These are phyloP conservation scores for Diplosoma virens DNA, from an alignment of 23 tunicate species.

Conservation along the genomic window DNA sequence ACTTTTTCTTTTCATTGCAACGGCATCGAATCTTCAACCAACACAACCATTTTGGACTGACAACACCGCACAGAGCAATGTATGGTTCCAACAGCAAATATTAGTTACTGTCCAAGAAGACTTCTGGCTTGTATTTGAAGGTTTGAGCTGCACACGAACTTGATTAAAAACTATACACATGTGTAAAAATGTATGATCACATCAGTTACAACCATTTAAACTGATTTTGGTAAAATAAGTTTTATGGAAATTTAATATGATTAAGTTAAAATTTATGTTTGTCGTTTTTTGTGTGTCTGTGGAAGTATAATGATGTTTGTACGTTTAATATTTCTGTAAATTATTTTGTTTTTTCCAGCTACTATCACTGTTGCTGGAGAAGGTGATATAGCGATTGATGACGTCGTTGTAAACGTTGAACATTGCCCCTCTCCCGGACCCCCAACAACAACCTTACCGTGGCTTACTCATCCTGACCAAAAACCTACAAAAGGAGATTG, in stretches of 20 bases:
- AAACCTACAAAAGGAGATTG: slow-evolving; percentile 87
- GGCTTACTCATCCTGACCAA: slow-evolving; percentile 92
- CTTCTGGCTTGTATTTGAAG: slow-evolving; percentile 90
- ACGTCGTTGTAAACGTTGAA: slow-evolving; percentile 50
- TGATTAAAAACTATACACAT: too few relatives aligned
- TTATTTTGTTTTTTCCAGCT: slow-evolving; percentile 20
- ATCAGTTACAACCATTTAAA: background rate
- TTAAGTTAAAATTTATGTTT: too few relatives aligned
- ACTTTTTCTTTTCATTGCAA: slow-evolving; percentile 49
- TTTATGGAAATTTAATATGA: too few relatives aligned
- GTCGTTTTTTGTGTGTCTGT: too few relatives aligned
- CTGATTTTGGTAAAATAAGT: background rate
- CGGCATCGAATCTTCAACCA: slow-evolving; percentile 27
- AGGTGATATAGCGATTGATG: slow-evolving; percentile 80
- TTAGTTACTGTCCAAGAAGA: slow-evolving; percentile 10
- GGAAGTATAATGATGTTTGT: too few relatives aligned
- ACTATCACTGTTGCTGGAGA: slow-evolving; percentile 7
- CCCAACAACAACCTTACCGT: slow-evolving; percentile 68
- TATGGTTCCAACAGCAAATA: slow-evolving; percentile 46
- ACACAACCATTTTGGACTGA: slow-evolving; percentile 30
- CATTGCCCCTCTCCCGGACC: slow-evolving; percentile 72
- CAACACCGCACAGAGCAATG: slow-evolving; percentile 53
- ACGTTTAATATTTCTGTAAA: background rate
- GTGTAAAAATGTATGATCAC: too few relatives aligned
- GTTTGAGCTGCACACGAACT: too few relatives aligned